Evolutionary conservation across 2,113 vertebrate genomes (phyloP).

Genomic region (Odontophorus gujanensis): DNA sequence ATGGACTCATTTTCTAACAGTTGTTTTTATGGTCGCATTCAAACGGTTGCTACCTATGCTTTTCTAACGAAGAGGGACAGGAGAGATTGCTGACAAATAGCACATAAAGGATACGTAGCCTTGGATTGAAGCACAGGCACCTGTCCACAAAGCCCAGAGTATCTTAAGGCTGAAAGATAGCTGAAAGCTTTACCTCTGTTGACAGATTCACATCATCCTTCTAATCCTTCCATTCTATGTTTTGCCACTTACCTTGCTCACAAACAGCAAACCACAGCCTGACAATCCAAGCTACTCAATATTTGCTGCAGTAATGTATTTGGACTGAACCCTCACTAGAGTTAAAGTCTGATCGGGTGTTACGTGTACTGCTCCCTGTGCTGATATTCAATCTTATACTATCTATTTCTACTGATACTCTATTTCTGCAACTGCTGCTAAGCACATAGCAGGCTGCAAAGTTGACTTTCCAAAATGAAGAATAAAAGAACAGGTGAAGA

Average conservation of each 20-base stretch:
- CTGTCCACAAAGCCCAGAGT: not conserved
- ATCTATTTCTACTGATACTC: not conserved
- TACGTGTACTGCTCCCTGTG: not conserved
- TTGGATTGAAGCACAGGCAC: not conserved
- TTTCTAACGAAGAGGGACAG: not conserved
- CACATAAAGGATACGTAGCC: not conserved
- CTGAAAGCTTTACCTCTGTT: not conserved
- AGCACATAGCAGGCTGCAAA: not conserved
- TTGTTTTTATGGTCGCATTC: not conserved
- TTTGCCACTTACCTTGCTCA: not conserved
- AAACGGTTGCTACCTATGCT: not conserved
- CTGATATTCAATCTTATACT: not conserved
- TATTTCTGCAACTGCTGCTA: not conserved
- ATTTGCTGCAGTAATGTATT: fast-evolving
- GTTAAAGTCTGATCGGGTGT: not conserved
- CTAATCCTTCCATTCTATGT: not conserved
- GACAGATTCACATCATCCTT: not conserved
- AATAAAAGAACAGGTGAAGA: not conserved
- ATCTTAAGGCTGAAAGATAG: not conserved
- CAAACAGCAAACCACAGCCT: not conserved
- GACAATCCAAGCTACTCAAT: not conserved
- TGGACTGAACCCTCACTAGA: not conserved
- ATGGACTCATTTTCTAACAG: not conserved
- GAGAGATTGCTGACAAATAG: not conserved
- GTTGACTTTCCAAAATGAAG: not conserved